Evolutionary conservation across 1,140 invertebrate genomes (phyloP), one percentile per base, ranked within the genome.

Genomic region (Sinella curviseta): DNA sequence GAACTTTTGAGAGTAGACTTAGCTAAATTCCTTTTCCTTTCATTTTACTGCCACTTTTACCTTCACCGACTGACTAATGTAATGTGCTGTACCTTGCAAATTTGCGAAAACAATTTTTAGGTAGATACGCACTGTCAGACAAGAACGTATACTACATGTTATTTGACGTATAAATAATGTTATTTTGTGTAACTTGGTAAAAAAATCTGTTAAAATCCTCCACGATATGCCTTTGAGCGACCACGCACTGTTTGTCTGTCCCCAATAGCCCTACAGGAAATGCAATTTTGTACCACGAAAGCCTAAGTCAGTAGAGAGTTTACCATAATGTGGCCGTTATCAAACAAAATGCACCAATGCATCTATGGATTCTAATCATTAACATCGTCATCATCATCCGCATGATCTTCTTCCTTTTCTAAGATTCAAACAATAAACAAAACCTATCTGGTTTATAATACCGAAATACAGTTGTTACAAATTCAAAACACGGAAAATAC

Each of bases 191-290:
- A 65, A 65, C 3, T 65, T 65, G 8, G 24, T 16, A 65, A 26
- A 4, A 14, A 26, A 4, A 65, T 12, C 8, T 65, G 14, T 60
- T 3, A 60, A 60, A 60, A 12, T 60, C 24, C 24, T 12, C 57
- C 57, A 60, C 57, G 57, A 60, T n/a, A 60, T 60, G 57, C 57
- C 57, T 60, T 60, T 14, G 39, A 60, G 57, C 57, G 24, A 60
- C 57, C 57, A 60, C 57, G 57, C 12, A 17, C 8, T 20, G 8
- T 20, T 20, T 12, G 8, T 12, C 39, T 26, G 57, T 60, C 57
- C 57, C 24, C 57, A 60, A 60, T 60, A 17, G 12, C 24, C 3
- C 57, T 14, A 60, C 57, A 60, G 57, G 57, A 60, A 60, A 60
- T 60, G 57, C 57, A 48, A 48, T 20, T 12, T 12, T 20, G 39